Base-by-base conservation (phyloP, 2,113 vertebrate genomes). In the Maylandia zebra region DNA sequence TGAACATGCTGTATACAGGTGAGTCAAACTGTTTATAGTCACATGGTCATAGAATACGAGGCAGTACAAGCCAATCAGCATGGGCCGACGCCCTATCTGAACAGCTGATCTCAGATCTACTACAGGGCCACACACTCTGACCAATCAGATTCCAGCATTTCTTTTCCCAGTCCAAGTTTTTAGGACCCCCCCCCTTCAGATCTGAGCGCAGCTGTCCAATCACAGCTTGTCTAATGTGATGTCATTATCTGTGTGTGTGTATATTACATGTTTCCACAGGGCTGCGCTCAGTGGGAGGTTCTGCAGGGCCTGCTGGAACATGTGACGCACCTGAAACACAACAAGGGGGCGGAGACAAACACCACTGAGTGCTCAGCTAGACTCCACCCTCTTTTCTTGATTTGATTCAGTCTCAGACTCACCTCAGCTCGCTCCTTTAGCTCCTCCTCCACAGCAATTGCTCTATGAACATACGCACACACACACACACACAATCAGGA, bases 211-310 rank as follows among this genome's bases (percentile, higher is more conserved):
- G 59, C 59, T 64, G 59, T 11, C 59, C 16, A 64, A 64, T 36
- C 32, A 64, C 32, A 64, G 32, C 59, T 64, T 4, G 16, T 64
- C 1, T 36, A 64, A 36, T 19, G 32, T 36, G 32, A 64, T n/a
- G 32, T 64, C 30, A 61, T 30, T 2, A 41, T 13, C 5, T 17
- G 45, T 30, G 79, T 27, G 52, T 30, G 9, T 9, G 36, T 88
- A 78, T 50, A 91, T 99, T 99, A 99, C 98, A 99, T 99, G 97
- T 98, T 97, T 99, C 98, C 98, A 99, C 88, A 99, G 97, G 95
- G 97, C 96, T 92, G 98, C 98, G 95, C 97, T 98, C 91, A 99
- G 97, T 57, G 98, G 98, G 91, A 99, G 97, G 96, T 98, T 97
- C 92, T 97, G 97, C 90, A 98, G 96, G 87, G 98, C 98, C 95